These are phyloP conservation scores for Enteromius anoplus DNA, from an alignment of 2,797 vertebrate species.

Conservation along the genomic window DNA sequence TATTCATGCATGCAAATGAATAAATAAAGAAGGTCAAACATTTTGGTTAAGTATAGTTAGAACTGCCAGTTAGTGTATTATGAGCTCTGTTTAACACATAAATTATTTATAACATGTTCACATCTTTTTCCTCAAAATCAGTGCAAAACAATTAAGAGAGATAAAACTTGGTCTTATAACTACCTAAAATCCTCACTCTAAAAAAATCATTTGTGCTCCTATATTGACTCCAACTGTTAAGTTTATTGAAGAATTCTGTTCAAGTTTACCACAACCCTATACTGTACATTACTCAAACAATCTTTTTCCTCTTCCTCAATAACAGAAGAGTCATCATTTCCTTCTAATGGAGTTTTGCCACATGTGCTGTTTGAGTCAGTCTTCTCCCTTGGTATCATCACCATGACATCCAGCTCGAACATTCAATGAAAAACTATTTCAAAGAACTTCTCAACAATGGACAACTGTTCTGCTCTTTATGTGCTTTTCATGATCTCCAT, in stretches of 20 bases:
- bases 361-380: background rate
- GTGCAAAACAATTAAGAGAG: background rate
- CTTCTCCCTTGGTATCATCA: background rate
- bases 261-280: background rate
- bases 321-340: slow-evolving; percentile 14
- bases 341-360: slow-evolving; percentile 1
- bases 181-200: background rate
- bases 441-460: slow-evolving; percentile 68
- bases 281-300: background rate
- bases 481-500: slow-evolving; percentile 66
- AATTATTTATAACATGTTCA: background rate
- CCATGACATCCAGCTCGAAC: background rate
- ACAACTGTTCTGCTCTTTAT: slow-evolving; percentile 68
- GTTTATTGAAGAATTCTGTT: background rate
- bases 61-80: background rate
- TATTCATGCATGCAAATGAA: background rate
- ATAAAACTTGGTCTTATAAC: background rate
- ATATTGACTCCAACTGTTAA: background rate
- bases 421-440: background rate
- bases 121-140: background rate
- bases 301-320: slow-evolving; percentile 8
- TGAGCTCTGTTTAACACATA: background rate
- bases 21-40: background rate
- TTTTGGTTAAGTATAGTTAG: background rate
- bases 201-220: background rate